Conservation (phyloP, 2,888 invertebrate genomes). For the Polydrusus cervinus region DNA sequence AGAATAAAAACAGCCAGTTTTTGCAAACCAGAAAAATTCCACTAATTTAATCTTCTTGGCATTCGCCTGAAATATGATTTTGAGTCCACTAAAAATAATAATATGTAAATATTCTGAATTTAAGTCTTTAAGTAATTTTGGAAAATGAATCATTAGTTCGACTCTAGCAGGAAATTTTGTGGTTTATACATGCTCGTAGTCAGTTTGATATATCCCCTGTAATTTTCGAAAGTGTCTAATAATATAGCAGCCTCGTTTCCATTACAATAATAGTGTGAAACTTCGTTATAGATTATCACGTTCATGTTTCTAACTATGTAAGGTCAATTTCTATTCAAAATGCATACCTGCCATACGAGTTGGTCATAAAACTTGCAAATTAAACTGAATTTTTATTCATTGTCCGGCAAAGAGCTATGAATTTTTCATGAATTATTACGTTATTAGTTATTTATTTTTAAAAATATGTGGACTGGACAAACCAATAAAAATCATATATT, state of each 20-base stretch:
- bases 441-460: background rate
- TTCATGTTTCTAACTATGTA: constrained; percentile 32
- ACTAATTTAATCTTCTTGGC: too few species aligned
- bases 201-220: constrained; percentile 53
- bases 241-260: constrained; percentile 51
- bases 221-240: constrained; percentile 48
- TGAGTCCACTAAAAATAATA: too few species aligned
- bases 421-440: constrained; percentile 44
- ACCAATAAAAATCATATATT: too few species aligned
- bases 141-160: constrained; percentile 41
- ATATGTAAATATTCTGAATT: too few species aligned
- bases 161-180: constrained; percentile 52
- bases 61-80: too few species aligned
- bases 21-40: too few species aligned
- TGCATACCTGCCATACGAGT: constrained; percentile 47
- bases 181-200: constrained; percentile 45
- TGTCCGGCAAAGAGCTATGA: constrained; percentile 39
- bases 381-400: constrained; percentile 44
- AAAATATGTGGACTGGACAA: too few species aligned
- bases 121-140: constrained; percentile 28
- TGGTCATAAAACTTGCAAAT: constrained; percentile 46
- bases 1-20: too few species aligned
- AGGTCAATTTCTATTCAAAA: constrained; percentile 53
- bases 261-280: constrained; percentile 51
- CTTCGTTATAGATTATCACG: constrained; percentile 48